Percentiles rank a stretch among this genome's conserved stretches.
Conservation (phyloP, 1,140 invertebrate genomes). For the Prorops nasuta region DNA sequence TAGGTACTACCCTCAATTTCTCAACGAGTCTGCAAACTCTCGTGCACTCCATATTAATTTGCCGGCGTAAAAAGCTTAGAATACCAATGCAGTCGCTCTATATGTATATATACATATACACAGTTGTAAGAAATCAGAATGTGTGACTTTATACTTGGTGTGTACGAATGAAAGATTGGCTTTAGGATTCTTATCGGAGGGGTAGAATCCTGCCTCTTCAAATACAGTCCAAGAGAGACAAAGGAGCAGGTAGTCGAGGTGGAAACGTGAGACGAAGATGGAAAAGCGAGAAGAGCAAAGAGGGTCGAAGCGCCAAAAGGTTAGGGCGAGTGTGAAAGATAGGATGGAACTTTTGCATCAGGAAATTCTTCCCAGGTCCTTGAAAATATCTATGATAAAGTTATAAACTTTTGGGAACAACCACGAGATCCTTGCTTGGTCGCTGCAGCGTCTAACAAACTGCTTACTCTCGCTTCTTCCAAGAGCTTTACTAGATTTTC, state of each 20-base stretch:
- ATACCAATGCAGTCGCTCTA: too few species aligned
- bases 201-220: too few species aligned
- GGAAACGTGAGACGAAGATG: neutral
- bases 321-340: conserved; percentile 13
- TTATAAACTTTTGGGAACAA: conserved; percentile 34
- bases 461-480: conserved; percentile 19
- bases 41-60: too few species aligned
- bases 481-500: neutral
- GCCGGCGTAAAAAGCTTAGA: too few species aligned
- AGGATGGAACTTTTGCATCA: conserved; percentile 39
- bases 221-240: neutral
- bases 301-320: conserved; percentile 21
- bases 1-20: too few species aligned
- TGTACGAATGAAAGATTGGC: conserved; percentile 11
- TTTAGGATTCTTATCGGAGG: conserved; percentile 6
- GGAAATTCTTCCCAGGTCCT: conserved; percentile 30
- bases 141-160: too few species aligned
- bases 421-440: too few species aligned
- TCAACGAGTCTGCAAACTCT: too few species aligned
- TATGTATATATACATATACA: too few species aligned
- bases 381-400: conserved; percentile 35
- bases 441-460: conserved; percentile 24
- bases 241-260: neutral
- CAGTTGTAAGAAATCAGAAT: too few species aligned
- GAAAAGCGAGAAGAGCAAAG: conserved; percentile 6